These are phyloP conservation scores for Circaetus gallicus DNA, from an alignment of 2,113 vertebrate genomes.

Conservation along the genomic window DNA sequence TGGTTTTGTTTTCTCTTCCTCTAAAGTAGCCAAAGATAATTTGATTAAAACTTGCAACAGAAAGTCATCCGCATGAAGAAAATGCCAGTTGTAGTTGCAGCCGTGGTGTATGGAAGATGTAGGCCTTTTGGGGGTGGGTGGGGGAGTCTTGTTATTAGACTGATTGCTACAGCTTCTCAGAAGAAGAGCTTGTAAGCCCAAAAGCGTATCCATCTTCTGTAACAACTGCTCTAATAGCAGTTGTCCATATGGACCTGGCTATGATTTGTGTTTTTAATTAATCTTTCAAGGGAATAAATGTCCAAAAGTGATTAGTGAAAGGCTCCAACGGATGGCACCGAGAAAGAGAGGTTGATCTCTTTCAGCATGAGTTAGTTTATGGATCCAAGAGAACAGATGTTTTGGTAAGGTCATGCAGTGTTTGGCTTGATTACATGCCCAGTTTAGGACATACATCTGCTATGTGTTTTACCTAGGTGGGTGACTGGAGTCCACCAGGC, in stretches of 20 bases:
- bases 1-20: not conserved
- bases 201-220: not conserved
- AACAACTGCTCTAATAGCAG: not conserved
- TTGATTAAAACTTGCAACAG: not conserved
- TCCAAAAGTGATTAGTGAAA: not conserved
- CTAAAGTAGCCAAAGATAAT: not conserved
- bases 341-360: slow-evolving; percentile 23
- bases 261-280: slow-evolving; percentile 26
- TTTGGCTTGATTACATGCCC: not conserved
- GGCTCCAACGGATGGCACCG: not conserved
- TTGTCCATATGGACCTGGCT: not conserved
- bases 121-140: not conserved
- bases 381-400: slow-evolving; percentile 20
- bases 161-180: not conserved
- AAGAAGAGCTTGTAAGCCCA: not conserved
- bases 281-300: slow-evolving; percentile 9
- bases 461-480: not conserved
- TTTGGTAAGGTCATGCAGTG: slow-evolving; percentile 18
- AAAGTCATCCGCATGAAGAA: not conserved
- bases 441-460: not conserved
- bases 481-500: not conserved
- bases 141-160: not conserved
- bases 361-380: not conserved
- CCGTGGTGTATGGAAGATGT: not conserved
- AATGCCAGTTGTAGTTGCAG: not conserved